These are phyloP conservation scores for Creontiades dilutus DNA, from an alignment of 2,888 invertebrate genomes.

Conservation along the genomic window DNA sequence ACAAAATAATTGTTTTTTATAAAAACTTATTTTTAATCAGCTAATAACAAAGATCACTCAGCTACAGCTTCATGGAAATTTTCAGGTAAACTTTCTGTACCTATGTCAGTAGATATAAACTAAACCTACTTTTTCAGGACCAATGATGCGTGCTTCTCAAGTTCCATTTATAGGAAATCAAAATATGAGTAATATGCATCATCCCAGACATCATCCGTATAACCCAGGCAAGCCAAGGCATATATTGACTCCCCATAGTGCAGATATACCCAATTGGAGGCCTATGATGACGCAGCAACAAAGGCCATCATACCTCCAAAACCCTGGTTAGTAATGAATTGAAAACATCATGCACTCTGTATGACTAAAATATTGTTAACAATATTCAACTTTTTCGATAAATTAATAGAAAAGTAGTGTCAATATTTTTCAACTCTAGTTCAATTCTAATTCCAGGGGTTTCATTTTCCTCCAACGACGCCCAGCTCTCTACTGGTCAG, in stretches of 20 bases:
- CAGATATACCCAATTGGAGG: slow-evolving; percentile 63
- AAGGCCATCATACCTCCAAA: slow-evolving; percentile 74
- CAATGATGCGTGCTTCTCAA: slow-evolving; percentile 72
- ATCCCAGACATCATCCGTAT: slow-evolving; percentile 61
- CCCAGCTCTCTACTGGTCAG: slow-evolving; percentile 71
- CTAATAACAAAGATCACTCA: no score
- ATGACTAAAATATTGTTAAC: neutral
- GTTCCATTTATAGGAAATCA: slow-evolving; percentile 64
- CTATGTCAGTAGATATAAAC: no score
- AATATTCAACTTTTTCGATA: no score
- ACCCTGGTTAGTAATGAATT: slow-evolving; percentile 64
- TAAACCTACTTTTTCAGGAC: slow-evolving; percentile 49
- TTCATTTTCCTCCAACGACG: slow-evolving; percentile 56
- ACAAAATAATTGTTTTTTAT: no score
- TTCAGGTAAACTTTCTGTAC: no score
- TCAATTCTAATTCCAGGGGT: slow-evolving; percentile 59
- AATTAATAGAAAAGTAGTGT: no score
- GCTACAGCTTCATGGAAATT: no score
- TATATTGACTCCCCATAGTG: slow-evolving; percentile 33
- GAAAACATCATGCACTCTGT: neutral
- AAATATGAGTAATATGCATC: slow-evolving; percentile 59
- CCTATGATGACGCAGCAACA: slow-evolving; percentile 73
- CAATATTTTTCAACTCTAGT: no score
- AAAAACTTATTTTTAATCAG: no score
- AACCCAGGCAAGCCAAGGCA: slow-evolving; percentile 64